Conservation (phyloP, 2,888 invertebrate genomes). For the Heliconius aoede region DNA sequence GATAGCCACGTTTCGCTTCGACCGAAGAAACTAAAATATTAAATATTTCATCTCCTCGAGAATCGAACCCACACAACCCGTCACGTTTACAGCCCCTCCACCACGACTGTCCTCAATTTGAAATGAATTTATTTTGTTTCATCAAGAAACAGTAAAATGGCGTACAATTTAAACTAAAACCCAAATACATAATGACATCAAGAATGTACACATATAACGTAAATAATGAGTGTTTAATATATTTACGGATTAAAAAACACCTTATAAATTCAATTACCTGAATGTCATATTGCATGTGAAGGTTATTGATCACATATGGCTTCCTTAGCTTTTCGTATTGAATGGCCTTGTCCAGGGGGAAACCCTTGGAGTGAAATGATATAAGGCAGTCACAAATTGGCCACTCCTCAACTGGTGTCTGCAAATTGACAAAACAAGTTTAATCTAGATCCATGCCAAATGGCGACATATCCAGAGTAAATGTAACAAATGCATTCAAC, state of each 20-base stretch:
- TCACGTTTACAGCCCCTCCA: too few species aligned
- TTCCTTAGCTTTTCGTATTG: constrained; percentile 96
- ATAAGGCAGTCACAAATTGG: constrained; percentile 98
- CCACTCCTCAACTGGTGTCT: constrained; percentile 99
- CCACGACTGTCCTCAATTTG: not conserved
- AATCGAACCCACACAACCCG: not conserved
- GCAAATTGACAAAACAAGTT: constrained; percentile 50
- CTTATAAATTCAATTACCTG: constrained; percentile 83
- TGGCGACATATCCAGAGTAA: not conserved
- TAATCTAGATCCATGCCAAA: constrained; percentile 24
- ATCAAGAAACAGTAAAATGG: not conserved
- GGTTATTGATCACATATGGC: constrained; percentile 98
- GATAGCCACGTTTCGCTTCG: too few species aligned
- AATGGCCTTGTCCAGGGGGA: constrained; percentile 98
- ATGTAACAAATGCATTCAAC: constrained; percentile 15
- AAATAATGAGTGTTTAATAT: not conserved
- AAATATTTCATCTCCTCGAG: not conserved
- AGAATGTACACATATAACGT: not conserved
- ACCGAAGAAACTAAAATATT: too few species aligned
- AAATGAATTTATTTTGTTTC: not conserved
- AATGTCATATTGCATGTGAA: constrained; percentile 99
- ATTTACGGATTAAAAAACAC: not conserved
- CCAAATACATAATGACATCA: not conserved
- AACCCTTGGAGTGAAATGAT: constrained; percentile 99
- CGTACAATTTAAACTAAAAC: not conserved